A percentile compares a stretch with the other conserved stretches of the same genome.
Conservation (phyloP, 2,113 vertebrate genomes). For the Bujurquina vittata region DNA sequence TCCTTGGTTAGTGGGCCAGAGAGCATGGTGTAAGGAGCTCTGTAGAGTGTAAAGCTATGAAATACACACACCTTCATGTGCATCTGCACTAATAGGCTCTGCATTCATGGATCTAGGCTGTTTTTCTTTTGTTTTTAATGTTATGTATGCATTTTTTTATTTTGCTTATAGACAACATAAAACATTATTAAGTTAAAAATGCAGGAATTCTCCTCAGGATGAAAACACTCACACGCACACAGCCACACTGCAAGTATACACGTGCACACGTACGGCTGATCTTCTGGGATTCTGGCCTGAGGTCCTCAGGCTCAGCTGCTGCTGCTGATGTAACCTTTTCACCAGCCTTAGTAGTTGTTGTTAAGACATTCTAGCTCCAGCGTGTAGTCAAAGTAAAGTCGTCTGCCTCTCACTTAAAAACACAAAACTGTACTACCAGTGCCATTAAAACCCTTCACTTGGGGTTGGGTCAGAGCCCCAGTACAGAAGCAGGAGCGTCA, state of each 20-base stretch:
- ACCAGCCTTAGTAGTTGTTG: slow-evolving; percentile 53
- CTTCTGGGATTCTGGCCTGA: slow-evolving; percentile 44
- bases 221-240: background rate
- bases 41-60: slow-evolving; percentile 42
- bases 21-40: slow-evolving; percentile 67
- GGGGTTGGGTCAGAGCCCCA: background rate
- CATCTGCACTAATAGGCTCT: slow-evolving; percentile 8
- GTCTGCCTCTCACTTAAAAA: background rate
- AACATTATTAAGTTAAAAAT: slow-evolving; percentile 16
- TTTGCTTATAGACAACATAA: slow-evolving; percentile 13
- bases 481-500: background rate
- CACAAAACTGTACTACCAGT: slow-evolving; percentile 1
- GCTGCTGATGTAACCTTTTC: slow-evolving; percentile 56
- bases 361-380: slow-evolving; percentile 47
- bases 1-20: slow-evolving; percentile 76
- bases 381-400: slow-evolving; percentile 14
- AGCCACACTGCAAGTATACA: background rate
- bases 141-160: no score
- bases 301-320: slow-evolving; percentile 62
- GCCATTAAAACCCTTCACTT: background rate
- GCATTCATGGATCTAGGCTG: slow-evolving; percentile 19
- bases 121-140: background rate
- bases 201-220: background rate
- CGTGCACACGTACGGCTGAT: slow-evolving; percentile 34
- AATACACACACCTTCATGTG: slow-evolving; percentile 31